These are phyloP conservation scores for Lophura swinhoii DNA, from an alignment of 2,797 vertebrate genomes.

Conservation along the genomic window DNA sequence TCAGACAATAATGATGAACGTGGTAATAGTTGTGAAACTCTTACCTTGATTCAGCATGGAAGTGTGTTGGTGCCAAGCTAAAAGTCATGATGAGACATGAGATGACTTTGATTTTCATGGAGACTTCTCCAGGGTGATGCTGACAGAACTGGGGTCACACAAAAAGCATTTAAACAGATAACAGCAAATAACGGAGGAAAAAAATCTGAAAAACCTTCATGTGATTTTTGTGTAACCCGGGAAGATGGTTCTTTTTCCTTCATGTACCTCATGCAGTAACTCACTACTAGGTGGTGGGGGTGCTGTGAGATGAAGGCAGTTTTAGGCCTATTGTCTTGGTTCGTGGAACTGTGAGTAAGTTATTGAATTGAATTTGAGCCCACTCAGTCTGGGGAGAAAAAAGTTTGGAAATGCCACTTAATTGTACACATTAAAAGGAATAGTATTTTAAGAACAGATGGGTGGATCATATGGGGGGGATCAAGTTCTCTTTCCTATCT, in stretches of 20 bases:
- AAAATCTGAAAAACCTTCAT: background rate
- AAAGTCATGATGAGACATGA: background rate
- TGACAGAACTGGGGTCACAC: background rate
- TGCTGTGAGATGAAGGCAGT: background rate
- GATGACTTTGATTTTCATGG: background rate
- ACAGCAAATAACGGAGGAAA: background rate
- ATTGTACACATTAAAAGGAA: background rate
- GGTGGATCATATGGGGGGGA: accelerated
- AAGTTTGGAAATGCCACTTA: background rate
- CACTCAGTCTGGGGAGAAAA: background rate
- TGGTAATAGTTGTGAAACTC: background rate
- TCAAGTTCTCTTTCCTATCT: background rate
- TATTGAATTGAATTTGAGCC: background rate
- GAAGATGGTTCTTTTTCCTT: background rate
- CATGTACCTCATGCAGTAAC: background rate
- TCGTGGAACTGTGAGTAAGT: background rate
- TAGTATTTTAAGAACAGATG: background rate
- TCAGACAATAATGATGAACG: background rate
- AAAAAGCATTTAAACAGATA: background rate
- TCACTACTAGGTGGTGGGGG: background rate
- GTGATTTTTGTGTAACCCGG: background rate
- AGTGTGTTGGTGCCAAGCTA: background rate
- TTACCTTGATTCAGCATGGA: background rate
- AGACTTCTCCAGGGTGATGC: background rate
- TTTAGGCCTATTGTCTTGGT: background rate